Evolutionary conservation across 2,113 vertebrate genomes (phyloP), one percentile per base, ranked within the genome.

Genomic region (Anoplopoma fimbria): DNA sequence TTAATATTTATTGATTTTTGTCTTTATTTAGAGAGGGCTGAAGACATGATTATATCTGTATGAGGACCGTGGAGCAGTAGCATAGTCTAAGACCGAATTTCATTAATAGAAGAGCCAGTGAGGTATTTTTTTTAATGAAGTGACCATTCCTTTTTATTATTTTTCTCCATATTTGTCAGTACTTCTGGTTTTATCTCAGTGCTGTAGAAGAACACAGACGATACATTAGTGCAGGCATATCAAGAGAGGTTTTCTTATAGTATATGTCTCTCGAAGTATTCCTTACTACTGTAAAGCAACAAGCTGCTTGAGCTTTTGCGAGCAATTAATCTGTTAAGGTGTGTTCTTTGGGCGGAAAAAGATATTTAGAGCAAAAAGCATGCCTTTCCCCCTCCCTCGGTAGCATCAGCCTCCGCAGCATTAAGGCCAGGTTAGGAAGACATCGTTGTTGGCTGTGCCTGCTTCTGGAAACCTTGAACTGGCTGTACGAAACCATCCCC

Each of bases 371-470:
- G 31, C 57, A 27, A 83, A 72, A 90, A 95, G 97, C 97, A 98
- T 99, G 97, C 93, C 77, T 90, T 70, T 27, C 76, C 74, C 63
- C 86, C 83, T 38, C 91, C 94, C 49, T 90, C 87, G 89, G 94
- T 96, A 96, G 95, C 94, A 89, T 95, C 93, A 93, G 95, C 94
- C 89, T 95, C 92, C 93, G 95, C 94, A 96, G 97, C 95, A 92
- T 95, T 86, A 94, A 90, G 95, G 85, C 90, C 91, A 94, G 95
- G 93, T 95, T 96, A 90, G 90, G 91, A 94, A n/a, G 95, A 94
- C 96, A 93, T 98, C 93, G 95, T 95, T 96, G 95, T 97, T 96
- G 96, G 97, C 97, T 99, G 96, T 95, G 96, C 97, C 95, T 97
- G 96, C 96, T 95, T 96, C 95, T 92, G 95, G 95, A 96, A 96